Evolutionary conservation across 1,140 invertebrate species (phyloP), one percentile per base, ranked within the genome.

Genomic region (Heterodera carotae): DNA sequence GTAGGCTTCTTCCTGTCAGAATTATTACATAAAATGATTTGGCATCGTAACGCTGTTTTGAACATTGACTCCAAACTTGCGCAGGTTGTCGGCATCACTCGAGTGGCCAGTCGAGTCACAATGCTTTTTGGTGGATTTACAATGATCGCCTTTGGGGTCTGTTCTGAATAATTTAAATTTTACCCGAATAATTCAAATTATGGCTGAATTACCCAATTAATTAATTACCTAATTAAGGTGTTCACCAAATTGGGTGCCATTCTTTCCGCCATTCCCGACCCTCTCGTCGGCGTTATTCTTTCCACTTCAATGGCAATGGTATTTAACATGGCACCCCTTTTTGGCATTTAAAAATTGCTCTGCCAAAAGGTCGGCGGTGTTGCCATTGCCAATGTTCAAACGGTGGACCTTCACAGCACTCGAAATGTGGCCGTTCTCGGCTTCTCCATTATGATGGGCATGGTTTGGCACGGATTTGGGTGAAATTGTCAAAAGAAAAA

Each of bases 381-480:
- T 8, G 86, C 84, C 22, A 78, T 87, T 12, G 76, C 85, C n/a
- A 86, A 86, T 74, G 79, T 80, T 6, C 79, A 81, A 39, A 33
- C 76, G 85, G 88, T 89, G 12, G 87, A 89, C 71, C 78, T 89
- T 39, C 80, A 84, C 7, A 87, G 86, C 18, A 85, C 88, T 0
- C 69, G 89, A 36, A 89, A 89, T 77, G 82, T 89, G 73, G 85
- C 82, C 56, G 89, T 89, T 75, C 85, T 89, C 36, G 89, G 89
- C 25, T 87, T 87, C 12, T 88, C 89, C 0, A 73, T 89, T n/a
- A 83, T 89, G 73, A 80, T 89, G 39, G 89, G 89, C 6, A 73
- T 89, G 18, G 74, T 60, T 36, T 10, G 48, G 34, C 39, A 18
- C 15, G 6, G 27, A 27, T 18, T n/a, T n/a, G n/a, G 12, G 15